Percentiles rank a stretch among this genome's conserved stretches.
Evolutionary conservation across 2,888 invertebrate genomes (phyloP).

Genomic region (Platyscelio sp.): DNA sequence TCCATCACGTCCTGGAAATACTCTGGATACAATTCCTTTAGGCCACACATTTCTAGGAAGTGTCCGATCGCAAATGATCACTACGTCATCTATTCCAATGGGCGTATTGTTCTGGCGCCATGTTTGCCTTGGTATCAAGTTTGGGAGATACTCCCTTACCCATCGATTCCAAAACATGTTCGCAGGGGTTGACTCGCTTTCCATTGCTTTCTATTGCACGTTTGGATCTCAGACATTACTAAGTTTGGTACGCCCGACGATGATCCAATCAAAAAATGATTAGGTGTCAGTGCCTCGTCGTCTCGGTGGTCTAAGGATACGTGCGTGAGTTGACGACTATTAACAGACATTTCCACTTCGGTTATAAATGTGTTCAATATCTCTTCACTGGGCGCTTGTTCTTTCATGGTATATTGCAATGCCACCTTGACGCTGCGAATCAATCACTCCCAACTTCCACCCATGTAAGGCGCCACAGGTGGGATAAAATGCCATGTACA

Average conservation of each 20-base stretch:
- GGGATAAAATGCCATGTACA: not conserved
- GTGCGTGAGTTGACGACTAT: conserved; percentile 72
- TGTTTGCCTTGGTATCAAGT: not conserved
- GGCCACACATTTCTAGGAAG: not conserved
- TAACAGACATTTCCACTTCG: not conserved
- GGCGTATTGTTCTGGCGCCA: not conserved
- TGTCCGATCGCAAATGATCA: not conserved
- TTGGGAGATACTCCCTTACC: not conserved
- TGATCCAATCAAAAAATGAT: conserved; percentile 73
- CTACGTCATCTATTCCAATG: not conserved
- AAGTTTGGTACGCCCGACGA: conserved; percentile 2
- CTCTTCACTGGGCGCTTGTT: not conserved
- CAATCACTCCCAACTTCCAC: not conserved
- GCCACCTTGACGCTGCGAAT: not conserved
- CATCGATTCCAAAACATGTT: conserved; percentile 29
- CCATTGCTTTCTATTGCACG: not conserved
- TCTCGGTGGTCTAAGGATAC: conserved; percentile 71
- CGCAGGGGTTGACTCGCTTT: not conserved
- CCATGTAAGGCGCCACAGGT: conserved; percentile 2
- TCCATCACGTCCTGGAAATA: not conserved
- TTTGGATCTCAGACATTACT: too few species aligned
- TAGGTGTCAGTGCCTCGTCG: conserved; percentile 76
- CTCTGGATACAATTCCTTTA: not conserved
- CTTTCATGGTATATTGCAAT: not conserved
- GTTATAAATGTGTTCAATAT: not conserved